Evolutionary conservation across 2,888 invertebrate species (phyloP), one percentile per base, ranked within the genome.

Genomic region (Creontiades dilutus): DNA sequence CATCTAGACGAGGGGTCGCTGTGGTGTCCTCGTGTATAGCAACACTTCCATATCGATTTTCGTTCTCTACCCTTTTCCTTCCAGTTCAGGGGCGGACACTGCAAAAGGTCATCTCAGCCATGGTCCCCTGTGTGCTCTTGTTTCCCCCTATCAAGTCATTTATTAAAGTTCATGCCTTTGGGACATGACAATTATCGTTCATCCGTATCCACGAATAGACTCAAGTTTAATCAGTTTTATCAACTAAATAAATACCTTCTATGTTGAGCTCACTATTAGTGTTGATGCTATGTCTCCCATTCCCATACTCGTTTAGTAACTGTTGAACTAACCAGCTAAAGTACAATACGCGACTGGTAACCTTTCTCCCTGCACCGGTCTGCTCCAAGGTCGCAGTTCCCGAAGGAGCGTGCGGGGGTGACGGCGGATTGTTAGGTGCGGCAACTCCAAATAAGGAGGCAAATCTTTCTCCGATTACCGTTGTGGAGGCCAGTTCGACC

Each of bases 21-120:
- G 75, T 12, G 47, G 78, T 9, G 9, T 19, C 78, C 78, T 46
- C 47, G 23, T 47, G 78, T 78, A 78, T 78, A 46, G 78, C 37
- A 78, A 78, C 78, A 78, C 27, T 5, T 37, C 37, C 13, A 78
- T 78, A 78, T 78, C 78, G 78, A 78, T 78, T 78, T 78, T 78
- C 68, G 23, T 23, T 23, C 78, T 46, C 37, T 19, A 14, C 12
- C 78, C 19, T 28, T 78, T 78, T 78, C 46, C 37, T 78, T 47
- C 78, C 46, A 78, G 46, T 78, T 78, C 47, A 78, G 68, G 27
- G 68, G 27, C 37, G 16, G 78, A 16, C 28, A 16, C 78, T n/a
- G 37, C 13, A 46, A 78, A 78, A 78, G 78, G 78, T 78, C 78
- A 19, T 19, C 75, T 19, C 16, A 68, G 68, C 12, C 23, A 68